These are phyloP conservation scores for Myrmophylax atrothorax DNA, from an alignment of 2,113 vertebrate species.

Conservation along the genomic window DNA sequence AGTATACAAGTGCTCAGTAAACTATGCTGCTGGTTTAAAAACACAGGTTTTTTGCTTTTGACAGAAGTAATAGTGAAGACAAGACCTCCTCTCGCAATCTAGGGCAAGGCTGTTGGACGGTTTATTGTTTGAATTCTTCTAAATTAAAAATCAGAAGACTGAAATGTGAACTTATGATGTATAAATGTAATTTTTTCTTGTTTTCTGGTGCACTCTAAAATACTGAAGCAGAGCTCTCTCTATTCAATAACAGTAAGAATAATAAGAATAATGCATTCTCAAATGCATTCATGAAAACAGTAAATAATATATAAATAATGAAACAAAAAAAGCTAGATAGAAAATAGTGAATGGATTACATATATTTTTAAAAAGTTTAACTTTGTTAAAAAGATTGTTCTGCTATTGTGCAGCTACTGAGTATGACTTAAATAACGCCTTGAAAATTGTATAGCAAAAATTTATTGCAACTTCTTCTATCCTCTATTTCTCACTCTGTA, in stretches of 20 bases:
- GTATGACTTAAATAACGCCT: background rate
- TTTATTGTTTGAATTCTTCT: background rate
- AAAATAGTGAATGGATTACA: background rate
- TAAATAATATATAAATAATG: background rate
- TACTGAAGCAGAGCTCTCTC: background rate
- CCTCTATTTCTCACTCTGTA: background rate
- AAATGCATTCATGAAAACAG: background rate
- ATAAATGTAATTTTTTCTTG: background rate
- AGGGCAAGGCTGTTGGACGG: background rate
- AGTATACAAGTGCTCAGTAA: background rate
- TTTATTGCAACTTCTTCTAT: background rate
- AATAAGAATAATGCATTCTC: background rate
- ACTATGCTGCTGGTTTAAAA: background rate
- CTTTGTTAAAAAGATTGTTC: background rate
- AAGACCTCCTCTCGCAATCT: background rate
- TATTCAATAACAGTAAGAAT: background rate
- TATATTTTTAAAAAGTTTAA: background rate
- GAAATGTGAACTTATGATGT: background rate
- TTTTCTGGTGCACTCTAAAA: background rate
- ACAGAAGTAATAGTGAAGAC: background rate
- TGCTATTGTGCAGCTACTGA: background rate
- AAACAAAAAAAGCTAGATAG: background rate
- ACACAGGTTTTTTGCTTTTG: background rate
- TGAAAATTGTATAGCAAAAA: background rate
- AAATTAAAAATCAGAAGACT: background rate